These are phyloP conservation scores for Phaethon lepturus DNA, from an alignment of 2,113 vertebrate genomes.

Conservation along the genomic window DNA sequence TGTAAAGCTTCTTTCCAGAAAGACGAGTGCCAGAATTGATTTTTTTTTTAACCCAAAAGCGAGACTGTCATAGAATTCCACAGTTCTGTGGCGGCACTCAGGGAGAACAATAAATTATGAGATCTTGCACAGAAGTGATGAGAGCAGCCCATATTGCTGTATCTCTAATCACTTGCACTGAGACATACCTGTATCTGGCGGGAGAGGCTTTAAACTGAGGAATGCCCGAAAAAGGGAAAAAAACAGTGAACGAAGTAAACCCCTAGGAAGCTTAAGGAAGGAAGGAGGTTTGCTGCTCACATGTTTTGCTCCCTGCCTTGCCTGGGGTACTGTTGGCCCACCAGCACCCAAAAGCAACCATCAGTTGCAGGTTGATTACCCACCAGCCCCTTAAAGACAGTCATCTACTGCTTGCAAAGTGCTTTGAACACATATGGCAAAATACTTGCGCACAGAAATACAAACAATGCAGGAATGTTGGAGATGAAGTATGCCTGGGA, in stretches of 20 bases:
- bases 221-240: not conserved
- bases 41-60: not conserved
- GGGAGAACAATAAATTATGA: not conserved
- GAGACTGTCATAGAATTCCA: not conserved
- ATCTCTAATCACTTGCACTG: not conserved
- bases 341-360: not conserved
- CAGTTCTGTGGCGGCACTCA: not conserved
- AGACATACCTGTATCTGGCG: not conserved
- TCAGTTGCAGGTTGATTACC: not conserved
- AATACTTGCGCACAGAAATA: not conserved
- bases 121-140: not conserved
- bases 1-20: not conserved
- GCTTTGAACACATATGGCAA: not conserved
- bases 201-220: not conserved
- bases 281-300: not conserved
- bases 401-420: not conserved
- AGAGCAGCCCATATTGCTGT: not conserved
- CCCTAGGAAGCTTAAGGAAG: not conserved
- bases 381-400: rapidly evolving
- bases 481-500: not conserved
- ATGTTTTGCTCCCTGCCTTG: not conserved
- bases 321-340: not conserved
- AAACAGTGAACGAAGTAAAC: not conserved
- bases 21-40: not conserved
- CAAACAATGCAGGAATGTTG: not conserved